These are phyloP conservation scores for Intellagama lesueurii DNA, from an alignment of 2,797 vertebrate genomes.

Conservation along the genomic window DNA sequence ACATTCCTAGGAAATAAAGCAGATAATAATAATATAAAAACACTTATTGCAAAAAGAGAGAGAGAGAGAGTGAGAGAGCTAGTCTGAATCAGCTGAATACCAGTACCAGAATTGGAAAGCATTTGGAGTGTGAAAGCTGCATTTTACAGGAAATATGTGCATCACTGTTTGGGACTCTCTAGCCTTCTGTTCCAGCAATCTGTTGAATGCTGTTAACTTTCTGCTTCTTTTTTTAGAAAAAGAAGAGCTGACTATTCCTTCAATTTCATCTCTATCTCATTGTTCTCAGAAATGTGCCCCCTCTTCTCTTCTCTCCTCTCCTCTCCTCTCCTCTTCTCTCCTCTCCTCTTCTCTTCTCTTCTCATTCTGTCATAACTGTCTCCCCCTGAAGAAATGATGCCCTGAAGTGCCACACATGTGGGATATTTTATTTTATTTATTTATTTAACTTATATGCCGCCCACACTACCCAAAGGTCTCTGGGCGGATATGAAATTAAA, in stretches of 20 bases:
- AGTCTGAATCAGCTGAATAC: rapidly evolving
- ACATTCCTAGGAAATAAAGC: background rate
- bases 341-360: background rate
- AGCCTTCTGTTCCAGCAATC: constrained; percentile 23
- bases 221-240: background rate
- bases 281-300: background rate
- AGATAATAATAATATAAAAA: background rate
- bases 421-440: no score
- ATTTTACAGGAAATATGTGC: rapidly evolving
- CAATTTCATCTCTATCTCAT: background rate
- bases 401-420: background rate
- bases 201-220: background rate
- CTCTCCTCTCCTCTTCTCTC: no score
- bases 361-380: background rate
- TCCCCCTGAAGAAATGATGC: background rate
- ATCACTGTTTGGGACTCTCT: constrained; percentile 17
- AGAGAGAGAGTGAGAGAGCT: background rate
- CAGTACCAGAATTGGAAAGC: background rate
- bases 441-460: no score
- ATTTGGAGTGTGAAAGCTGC: constrained; percentile 22
- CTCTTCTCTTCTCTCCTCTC: background rate
- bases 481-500: background rate
- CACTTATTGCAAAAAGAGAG: background rate
- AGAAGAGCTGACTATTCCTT: background rate
- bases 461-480: no score